Evolutionary conservation across 2,888 invertebrate species (phyloP), one percentile per base, ranked within the genome.

Genomic region (Heteromyza rotundicornis): DNA sequence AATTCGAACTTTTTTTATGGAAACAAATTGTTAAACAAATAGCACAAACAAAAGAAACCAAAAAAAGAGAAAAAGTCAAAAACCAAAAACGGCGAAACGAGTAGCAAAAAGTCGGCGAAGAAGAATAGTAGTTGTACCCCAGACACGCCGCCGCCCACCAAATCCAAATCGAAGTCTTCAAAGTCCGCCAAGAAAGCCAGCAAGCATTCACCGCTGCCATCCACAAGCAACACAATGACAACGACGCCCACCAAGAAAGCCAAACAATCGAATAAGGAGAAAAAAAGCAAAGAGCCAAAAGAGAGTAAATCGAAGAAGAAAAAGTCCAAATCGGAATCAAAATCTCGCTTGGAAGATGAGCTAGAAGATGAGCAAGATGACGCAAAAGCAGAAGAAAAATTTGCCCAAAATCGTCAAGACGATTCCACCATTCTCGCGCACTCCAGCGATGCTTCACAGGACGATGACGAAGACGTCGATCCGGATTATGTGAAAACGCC

Each of bases 121-220:
- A 58, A 62, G 55, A 23, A 23, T 16, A 54, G 20, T 24, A 69
- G 64, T 64, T 60, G n/a, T n/a, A 63, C 19, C 62, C 63, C 62
- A 66, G 62, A 55, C 59, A 59, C 35, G 60, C 57, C 65, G 68
- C 56, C 62, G 24, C 56, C 61, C 64, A 65, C 65, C 54, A 73
- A 59, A 65, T 69, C 66, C 70, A 70, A 70, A 70, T 68, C 72
- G 55, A 76, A 65, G 63, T n/a, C n/a, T n/a, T n/a, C n/a, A n/a
- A n/a, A n/a, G n/a, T n/a, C n/a, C n/a, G n/a, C n/a, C n/a, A 74
- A 66, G 44, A 57, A 44, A 24, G 68, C 59, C 64, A 64, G 57
- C 51, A 68, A 69, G 44, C 44, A 64, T 19, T n/a, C n/a, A n/a
- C n/a, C 51, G 2, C 14, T 16, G 16, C 32, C 36, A 20, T n/a